phyloP scores from a whole-genome alignment of 2,113 vertebrate species.

The Pedionomus torquatus region DNA sequence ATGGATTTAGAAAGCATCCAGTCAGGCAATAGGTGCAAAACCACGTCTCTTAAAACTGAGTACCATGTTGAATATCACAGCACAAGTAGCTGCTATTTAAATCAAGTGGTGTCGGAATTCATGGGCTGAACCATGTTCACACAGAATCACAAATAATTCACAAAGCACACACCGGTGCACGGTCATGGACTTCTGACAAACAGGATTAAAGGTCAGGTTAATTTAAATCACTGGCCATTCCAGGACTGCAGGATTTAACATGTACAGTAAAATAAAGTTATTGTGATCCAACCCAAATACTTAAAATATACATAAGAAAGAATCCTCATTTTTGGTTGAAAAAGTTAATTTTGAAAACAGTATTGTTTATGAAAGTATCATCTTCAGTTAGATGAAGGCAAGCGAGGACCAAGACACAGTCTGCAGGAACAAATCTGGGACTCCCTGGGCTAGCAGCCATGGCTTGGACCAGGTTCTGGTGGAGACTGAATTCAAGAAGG shows the following conservation, averaged over 20 bases:
- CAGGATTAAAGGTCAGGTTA: not conserved
- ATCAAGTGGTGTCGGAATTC: not conserved
- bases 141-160: slow-evolving; percentile 5
- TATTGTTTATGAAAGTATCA: not conserved
- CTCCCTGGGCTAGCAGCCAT: not conserved
- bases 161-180: not conserved
- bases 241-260: not conserved
- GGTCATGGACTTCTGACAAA: not conserved
- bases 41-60: not conserved
- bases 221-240: not conserved
- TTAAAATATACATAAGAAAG: not conserved
- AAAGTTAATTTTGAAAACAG: not conserved
- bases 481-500: not conserved
- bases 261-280: not conserved
- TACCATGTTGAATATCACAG: not conserved
- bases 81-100: not conserved
- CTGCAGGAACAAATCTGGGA: accelerated
- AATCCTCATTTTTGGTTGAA: not conserved
- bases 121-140: not conserved
- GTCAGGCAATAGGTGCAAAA: not conserved
- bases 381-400: not conserved
- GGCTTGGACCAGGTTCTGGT: not conserved
- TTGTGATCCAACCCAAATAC: not conserved
- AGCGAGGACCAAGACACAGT: accelerated
- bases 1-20: not conserved